Percentiles rank a stretch among this genome's conserved stretches.
Conservation (phyloP, 2,113 vertebrate species). For the Macheiramphus alcinus region DNA sequence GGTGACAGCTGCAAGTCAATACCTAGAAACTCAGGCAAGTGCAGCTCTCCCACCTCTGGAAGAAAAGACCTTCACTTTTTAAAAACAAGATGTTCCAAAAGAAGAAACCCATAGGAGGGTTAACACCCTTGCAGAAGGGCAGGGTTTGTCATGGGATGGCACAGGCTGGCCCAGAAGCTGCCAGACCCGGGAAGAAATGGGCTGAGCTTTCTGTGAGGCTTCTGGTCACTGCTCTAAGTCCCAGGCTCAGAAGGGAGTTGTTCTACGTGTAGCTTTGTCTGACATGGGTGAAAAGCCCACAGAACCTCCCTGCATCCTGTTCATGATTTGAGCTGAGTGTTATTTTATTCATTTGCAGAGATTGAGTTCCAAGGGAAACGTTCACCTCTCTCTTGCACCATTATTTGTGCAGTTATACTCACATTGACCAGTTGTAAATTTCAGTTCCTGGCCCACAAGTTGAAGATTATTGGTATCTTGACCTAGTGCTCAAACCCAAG, state of each 20-base stretch:
- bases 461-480: background rate
- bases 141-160: background rate
- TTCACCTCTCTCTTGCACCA: background rate
- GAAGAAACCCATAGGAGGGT: background rate
- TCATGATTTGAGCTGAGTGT: background rate
- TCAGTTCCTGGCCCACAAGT: background rate
- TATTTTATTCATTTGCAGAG: background rate
- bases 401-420: background rate
- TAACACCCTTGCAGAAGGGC: background rate
- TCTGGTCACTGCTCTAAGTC: background rate
- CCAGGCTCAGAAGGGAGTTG: background rate
- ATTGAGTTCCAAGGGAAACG: conserved; percentile 36
- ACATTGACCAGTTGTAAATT: background rate
- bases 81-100: background rate
- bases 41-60: background rate
- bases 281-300: background rate
- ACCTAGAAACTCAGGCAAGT: background rate
- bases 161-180: background rate
- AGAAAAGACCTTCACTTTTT: background rate
- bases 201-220: background rate
- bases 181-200: background rate
- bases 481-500: background rate
- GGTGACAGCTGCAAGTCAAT: background rate
- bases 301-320: background rate
- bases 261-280: background rate